These are phyloP conservation scores for Nasua narica DNA, from an alignment of 2,797 vertebrate species.

Conservation along the genomic window DNA sequence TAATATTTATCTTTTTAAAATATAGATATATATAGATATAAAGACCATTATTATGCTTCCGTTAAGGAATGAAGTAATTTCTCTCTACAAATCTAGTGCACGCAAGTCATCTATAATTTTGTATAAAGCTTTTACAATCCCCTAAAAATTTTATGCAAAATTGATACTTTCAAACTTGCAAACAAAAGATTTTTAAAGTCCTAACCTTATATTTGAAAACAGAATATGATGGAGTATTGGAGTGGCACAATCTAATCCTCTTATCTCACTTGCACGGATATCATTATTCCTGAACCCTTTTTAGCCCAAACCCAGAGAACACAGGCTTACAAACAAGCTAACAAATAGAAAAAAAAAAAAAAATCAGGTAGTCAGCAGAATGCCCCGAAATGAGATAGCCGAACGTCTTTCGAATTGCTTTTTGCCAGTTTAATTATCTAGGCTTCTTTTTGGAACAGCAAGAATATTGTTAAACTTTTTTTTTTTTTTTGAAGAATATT, in stretches of 20 bases:
- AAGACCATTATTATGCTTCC: neutral
- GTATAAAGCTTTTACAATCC: neutral
- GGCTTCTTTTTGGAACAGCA: neutral
- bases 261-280: neutral
- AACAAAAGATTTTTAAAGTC: neutral
- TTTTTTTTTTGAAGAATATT: neutral
- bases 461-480: neutral
- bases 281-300: neutral
- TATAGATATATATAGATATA: neutral
- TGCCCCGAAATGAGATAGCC: neutral
- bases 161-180: neutral
- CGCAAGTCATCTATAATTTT: neutral
- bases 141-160: neutral
- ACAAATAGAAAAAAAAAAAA: slow-evolving; percentile 43
- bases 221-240: neutral
- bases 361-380: neutral
- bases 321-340: neutral
- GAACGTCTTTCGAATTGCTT: neutral
- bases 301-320: neutral
- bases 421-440: neutral
- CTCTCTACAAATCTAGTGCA: neutral
- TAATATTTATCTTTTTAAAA: neutral
- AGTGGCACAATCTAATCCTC: neutral
- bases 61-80: neutral
- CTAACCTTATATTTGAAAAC: neutral